Evolutionary conservation across 1,140 invertebrate genomes (phyloP), one percentile per base, ranked within the genome.

Genomic region (Drosophila tani): DNA sequence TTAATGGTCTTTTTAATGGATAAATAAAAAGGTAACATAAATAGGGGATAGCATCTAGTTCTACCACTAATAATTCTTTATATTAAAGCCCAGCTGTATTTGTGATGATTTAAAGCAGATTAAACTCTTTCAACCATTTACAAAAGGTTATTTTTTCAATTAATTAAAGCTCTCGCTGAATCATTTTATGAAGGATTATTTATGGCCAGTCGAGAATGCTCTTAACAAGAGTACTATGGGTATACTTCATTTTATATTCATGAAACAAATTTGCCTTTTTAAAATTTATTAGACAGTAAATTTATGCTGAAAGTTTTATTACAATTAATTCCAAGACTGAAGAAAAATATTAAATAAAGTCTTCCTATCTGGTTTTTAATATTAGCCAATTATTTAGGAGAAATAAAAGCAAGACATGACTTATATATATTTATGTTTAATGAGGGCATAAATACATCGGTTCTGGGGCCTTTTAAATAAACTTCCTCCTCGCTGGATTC

Each of bases 1-100:
- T 43, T 50, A 60, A 73, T 71, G 53, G 27, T 5, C 35, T 46
- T 58, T 47, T 40, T 8, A 32, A 49, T 21, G 27, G 35, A 11
- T 7, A 43, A 4, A 32, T 70, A 45, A 9, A 45, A 57, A 27
- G 35, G 3, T 7, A n/a, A 12, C 5, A 1, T 7, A 14, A 27
- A 57, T 21, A 15, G n/a, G 14, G 3, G 0, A 43, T 5, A 27
- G 17, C 5, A 8, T n/a, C 21, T 27, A n/a, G 19, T 43, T 38
- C 43, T 19, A 17, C n/a, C 41, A 4, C 35, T 12, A 53, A 14
- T 8, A 21, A 55, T 38, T 11, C 21, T 15, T 15, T 38, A 1
- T 14, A 21, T 15, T 40, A 11, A 40, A 24, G 3, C 14, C 32
- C 4, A 21, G 35, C 32, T 15, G 32, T 14, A 5, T 5, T 38